Percentiles rank a stretch among this genome's conserved stretches.
phyloP scores from a whole-genome alignment of 2,797 vertebrate species.

The Enteromius anoplus region DNA sequence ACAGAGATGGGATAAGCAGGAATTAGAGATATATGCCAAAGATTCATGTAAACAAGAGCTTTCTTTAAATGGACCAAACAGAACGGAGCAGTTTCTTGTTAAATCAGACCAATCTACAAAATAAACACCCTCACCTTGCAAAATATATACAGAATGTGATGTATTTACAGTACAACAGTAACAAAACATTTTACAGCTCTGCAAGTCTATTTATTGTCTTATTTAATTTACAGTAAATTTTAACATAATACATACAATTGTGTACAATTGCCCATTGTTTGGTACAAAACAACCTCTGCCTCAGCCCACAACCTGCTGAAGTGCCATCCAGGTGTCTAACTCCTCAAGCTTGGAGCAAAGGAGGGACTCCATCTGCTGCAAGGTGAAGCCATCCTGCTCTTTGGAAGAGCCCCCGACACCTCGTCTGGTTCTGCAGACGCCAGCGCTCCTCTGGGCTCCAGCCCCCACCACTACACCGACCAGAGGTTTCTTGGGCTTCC shows the following conservation, averaged over 20 bases:
- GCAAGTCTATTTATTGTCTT: conserved; percentile 8
- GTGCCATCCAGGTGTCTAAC: conserved; percentile 71
- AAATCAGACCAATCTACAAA: conserved; percentile 10
- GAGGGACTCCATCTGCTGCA: conserved; percentile 74
- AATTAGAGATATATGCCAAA: neutral
- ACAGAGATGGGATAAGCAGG: neutral
- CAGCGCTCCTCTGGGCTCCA: conserved; percentile 55
- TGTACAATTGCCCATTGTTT: neutral
- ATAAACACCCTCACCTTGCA: conserved; percentile 2
- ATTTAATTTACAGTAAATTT: conserved; percentile 11
- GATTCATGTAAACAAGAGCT: conserved; percentile 32
- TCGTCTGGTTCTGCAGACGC: conserved; percentile 68
- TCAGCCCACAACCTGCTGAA: conserved; percentile 67
- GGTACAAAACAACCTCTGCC: neutral
- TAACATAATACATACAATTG: conserved; percentile 9
- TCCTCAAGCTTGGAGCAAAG: conserved; percentile 78
- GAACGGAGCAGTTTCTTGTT: neutral
- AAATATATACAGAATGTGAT: conserved; percentile 2
- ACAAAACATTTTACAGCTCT: neutral
- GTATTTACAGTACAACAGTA: neutral
- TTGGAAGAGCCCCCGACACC: conserved; percentile 64
- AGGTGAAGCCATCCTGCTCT: conserved; percentile 57
- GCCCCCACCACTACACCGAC: conserved; percentile 51
- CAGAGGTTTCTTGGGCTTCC: conserved; percentile 77
- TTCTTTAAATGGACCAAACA: neutral